Evolutionary conservation across 2,888 invertebrate genomes (phyloP).

Genomic region (Limenitis camilla): DNA sequence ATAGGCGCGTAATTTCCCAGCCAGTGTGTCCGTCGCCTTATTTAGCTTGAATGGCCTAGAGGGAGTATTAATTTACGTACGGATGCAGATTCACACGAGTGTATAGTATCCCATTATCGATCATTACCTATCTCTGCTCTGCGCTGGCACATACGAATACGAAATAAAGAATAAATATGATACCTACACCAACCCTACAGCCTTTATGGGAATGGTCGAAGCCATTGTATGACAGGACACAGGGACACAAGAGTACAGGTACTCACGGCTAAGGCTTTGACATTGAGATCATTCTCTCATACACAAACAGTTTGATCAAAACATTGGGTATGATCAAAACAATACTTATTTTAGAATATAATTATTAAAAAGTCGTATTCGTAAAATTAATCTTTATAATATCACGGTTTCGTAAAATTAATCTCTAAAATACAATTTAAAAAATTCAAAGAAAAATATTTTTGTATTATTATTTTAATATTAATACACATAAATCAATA

Average conservation of each 20-base stretch:
- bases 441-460: no score
- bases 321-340: background rate
- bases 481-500: no score
- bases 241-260: no score
- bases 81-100: constrained; percentile 35
- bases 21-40: constrained; percentile 27
- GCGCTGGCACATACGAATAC: constrained; percentile 18
- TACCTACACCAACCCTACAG: constrained; percentile 1
- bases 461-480: no score
- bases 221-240: background rate
- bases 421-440: no score
- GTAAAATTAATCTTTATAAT: no score
- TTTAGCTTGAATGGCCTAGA: constrained; percentile 31
- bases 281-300: background rate
- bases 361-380: background rate
- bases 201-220: constrained; percentile 1
- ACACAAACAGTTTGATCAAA: background rate
- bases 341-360: background rate
- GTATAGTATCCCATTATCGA: constrained; percentile 47
- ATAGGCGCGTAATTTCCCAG: constrained; percentile 33
- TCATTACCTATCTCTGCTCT: constrained; percentile 28
- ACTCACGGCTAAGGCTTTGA: no score
- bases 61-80: constrained; percentile 31
- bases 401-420: no score
- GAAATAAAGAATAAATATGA: constrained; percentile 9